Evolutionary conservation across 1,140 invertebrate species (phyloP).

Genomic region (Pteromalus puparum): DNA sequence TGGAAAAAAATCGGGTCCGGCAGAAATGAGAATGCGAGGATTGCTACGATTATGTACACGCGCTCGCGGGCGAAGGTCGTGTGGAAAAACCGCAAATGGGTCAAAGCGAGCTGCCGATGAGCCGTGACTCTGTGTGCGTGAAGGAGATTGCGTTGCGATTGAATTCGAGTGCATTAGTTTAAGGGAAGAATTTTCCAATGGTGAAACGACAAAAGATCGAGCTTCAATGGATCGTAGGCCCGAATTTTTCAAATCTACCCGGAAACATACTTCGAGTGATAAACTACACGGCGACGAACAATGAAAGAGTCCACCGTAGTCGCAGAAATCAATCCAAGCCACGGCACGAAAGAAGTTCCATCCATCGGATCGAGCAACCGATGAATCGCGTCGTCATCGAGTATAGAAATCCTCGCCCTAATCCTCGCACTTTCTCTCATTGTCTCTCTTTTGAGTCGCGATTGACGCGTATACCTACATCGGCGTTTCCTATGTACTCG

Average conservation of each 20-base stretch:
- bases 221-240: too few species aligned
- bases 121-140: too few species aligned
- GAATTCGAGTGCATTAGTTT: too few species aligned
- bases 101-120: not conserved
- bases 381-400: slow-evolving; percentile 26
- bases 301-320: not conserved
- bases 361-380: not conserved
- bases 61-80: not conserved
- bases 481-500: not conserved
- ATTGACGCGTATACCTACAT: not conserved
- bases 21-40: slow-evolving; percentile 15
- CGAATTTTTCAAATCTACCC: not conserved
- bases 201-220: too few species aligned
- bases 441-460: not conserved
- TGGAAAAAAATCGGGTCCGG: not conserved
- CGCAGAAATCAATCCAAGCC: not conserved
- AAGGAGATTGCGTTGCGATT: too few species aligned
- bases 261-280: not conserved
- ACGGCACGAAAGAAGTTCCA: not conserved
- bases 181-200: not conserved
- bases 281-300: not conserved
- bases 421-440: slow-evolving; percentile 45
- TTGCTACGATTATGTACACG: slow-evolving; percentile 25
- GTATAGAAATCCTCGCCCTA: slow-evolving; percentile 19
- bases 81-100: slow-evolving; percentile 37